Conservation (phyloP, 2,888 invertebrate species). For the Caenorhabditis afra region DNA sequence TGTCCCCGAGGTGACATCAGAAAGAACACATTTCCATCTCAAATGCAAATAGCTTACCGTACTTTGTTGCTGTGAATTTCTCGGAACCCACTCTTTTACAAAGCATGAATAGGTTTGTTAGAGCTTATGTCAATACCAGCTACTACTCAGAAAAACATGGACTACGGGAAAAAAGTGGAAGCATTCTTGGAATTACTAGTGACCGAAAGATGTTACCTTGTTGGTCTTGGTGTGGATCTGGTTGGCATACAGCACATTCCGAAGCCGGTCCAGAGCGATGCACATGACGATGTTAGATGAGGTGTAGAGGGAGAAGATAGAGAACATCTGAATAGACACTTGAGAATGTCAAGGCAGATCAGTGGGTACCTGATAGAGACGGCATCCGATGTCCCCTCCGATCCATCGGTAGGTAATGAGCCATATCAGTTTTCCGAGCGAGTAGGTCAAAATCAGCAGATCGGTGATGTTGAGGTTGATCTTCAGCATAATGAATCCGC, state of each 20-base stretch:
- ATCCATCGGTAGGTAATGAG: constrained; percentile 77
- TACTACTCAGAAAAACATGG: not conserved
- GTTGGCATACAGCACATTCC: constrained; percentile 76
- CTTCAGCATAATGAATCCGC: constrained; percentile 77
- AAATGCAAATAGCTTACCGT: not conserved
- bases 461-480: constrained; percentile 79
- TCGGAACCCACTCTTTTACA: not conserved
- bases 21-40: not conserved
- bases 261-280: constrained; percentile 77
- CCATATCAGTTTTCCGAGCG: constrained; percentile 77
- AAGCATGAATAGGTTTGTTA: constrained; percentile 17
- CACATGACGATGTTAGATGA: constrained; percentile 79
- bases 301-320: constrained; percentile 78
- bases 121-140: not conserved
- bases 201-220: constrained; percentile 14
- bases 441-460: constrained; percentile 72
- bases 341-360: too few relatives aligned
- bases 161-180: not conserved
- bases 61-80: not conserved
- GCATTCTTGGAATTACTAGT: not conserved
- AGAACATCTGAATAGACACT: constrained; percentile 69
- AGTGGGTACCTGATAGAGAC: constrained; percentile 49
- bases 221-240: constrained; percentile 59
- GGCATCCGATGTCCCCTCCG: constrained; percentile 72
- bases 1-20: not conserved